These are phyloP conservation scores for Apotomis turbidana DNA, from an alignment of 2,888 invertebrate genomes.

Conservation along the genomic window DNA sequence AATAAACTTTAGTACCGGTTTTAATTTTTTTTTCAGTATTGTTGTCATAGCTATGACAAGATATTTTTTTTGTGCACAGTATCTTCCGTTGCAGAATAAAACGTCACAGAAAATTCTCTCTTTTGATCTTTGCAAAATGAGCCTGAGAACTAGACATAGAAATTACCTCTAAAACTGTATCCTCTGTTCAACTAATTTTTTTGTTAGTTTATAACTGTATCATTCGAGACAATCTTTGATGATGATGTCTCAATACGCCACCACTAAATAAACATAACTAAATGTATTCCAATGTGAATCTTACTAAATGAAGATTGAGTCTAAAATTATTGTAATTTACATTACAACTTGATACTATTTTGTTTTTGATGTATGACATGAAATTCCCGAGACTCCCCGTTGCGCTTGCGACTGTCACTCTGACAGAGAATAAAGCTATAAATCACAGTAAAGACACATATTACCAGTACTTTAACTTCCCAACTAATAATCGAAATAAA, in stretches of 20 bases:
- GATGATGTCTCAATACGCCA: slow-evolving; percentile 20
- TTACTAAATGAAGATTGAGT: slow-evolving; percentile 3
- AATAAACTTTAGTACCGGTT: too few relatives aligned
- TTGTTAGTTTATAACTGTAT: not conserved
- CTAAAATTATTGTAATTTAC: slow-evolving; percentile 9
- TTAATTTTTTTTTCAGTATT: too few relatives aligned
- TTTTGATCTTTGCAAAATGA: too few relatives aligned
- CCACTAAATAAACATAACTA: not conserved
- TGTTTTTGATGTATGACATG: slow-evolving; percentile 44
- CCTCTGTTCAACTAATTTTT: too few relatives aligned
- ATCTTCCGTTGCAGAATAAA: too few relatives aligned
- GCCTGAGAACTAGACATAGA: too few relatives aligned
- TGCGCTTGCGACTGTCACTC: slow-evolving; percentile 54
- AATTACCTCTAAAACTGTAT: too few relatives aligned
- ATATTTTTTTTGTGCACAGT: too few relatives aligned
- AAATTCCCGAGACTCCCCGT: slow-evolving; percentile 50
- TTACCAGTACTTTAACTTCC: slow-evolving; percentile 1
- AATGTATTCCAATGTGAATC: not conserved
- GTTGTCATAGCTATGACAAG: too few relatives aligned
- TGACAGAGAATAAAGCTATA: slow-evolving; percentile 55
- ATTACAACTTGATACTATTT: slow-evolving; percentile 25
- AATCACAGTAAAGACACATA: slow-evolving; percentile 25
- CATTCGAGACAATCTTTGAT: slow-evolving; percentile 16
- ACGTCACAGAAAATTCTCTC: too few relatives aligned
- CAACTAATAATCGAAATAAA: not conserved